phyloP scores from a whole-genome alignment of 1,140 invertebrate species.

The Drosophila punjabiensis region DNA sequence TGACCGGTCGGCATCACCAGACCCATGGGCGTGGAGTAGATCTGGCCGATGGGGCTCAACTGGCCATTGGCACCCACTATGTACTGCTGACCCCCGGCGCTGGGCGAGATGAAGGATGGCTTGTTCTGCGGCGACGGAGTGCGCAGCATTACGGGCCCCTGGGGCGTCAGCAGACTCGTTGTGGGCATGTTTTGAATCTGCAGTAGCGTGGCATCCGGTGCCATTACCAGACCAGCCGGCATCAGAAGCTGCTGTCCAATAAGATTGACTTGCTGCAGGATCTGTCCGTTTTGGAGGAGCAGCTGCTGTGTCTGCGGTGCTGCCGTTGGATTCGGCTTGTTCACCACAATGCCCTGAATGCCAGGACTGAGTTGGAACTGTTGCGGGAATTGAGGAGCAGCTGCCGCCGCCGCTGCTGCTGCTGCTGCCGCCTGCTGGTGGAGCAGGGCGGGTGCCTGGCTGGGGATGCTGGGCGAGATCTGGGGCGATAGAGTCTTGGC shows the following conservation, averaged over 20 bases:
- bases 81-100: slow-evolving; percentile 90
- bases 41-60: slow-evolving; percentile 89
- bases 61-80: slow-evolving; percentile 89
- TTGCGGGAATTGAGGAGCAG: slow-evolving; percentile 87
- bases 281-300: slow-evolving; percentile 86
- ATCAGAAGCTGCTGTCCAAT: slow-evolving; percentile 94
- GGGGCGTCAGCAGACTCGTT: slow-evolving; percentile 75
- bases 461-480: slow-evolving; percentile 83
- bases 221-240: slow-evolving; percentile 92
- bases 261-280: slow-evolving; percentile 91
- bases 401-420: slow-evolving; percentile 30
- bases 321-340: slow-evolving; percentile 89
- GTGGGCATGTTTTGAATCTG: slow-evolving; percentile 91
- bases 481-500: slow-evolving; percentile 72
- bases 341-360: slow-evolving; percentile 86
- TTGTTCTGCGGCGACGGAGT: slow-evolving; percentile 91
- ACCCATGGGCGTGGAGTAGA: slow-evolving; percentile 92
- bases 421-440: slow-evolving; percentile 70
- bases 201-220: slow-evolving; percentile 89
- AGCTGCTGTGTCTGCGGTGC: slow-evolving; percentile 90
- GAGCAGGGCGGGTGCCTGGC: slow-evolving; percentile 73
- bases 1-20: slow-evolving; percentile 88
- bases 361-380: slow-evolving; percentile 89
- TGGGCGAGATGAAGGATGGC: slow-evolving; percentile 91
- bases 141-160: slow-evolving; percentile 90